Conservation (phyloP, 2,888 invertebrate species). For the Thereva unica region DNA sequence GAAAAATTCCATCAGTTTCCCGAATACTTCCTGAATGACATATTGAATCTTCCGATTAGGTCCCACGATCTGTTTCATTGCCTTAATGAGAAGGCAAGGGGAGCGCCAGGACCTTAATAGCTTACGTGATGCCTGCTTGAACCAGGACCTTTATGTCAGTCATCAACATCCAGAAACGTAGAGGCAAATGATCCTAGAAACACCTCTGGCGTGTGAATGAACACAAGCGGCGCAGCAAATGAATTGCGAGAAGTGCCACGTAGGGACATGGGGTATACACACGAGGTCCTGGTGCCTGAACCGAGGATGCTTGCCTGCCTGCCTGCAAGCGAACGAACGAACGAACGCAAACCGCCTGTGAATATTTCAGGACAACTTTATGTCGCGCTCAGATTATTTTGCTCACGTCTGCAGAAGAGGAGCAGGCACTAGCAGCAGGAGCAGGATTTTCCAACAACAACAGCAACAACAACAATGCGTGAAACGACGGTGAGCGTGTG, state of each 20-base stretch:
- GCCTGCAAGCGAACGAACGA: constrained; percentile 1
- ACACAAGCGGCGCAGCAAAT: constrained; percentile 26
- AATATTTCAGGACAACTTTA: constrained; percentile 28
- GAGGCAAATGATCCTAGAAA: constrained; percentile 31
- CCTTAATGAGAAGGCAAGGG: not conserved
- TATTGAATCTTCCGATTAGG: constrained; percentile 20
- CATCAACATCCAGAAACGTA: constrained; percentile 20
- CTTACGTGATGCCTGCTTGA: constrained; percentile 29
- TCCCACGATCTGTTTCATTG: constrained; percentile 6
- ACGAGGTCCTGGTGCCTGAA: not conserved
- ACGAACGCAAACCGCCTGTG: not conserved
- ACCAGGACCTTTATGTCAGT: constrained; percentile 29
- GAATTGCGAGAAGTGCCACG: constrained; percentile 31
- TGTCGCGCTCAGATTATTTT: constrained; percentile 21
- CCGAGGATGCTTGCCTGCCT: too few species aligned
- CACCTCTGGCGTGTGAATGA: constrained; percentile 31
- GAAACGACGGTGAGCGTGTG: not conserved
- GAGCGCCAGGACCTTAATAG: constrained; percentile 11
- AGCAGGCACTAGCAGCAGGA: too few species aligned
- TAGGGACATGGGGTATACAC: constrained; percentile 3
- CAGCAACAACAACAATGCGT: not conserved
- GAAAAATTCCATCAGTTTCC: too few species aligned
- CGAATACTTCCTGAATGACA: not conserved
- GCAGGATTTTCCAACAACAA: too few species aligned
- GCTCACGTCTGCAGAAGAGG: constrained; percentile 20